Conservation (phyloP, 2,888 invertebrate species). For the Alitta virens region DNA sequence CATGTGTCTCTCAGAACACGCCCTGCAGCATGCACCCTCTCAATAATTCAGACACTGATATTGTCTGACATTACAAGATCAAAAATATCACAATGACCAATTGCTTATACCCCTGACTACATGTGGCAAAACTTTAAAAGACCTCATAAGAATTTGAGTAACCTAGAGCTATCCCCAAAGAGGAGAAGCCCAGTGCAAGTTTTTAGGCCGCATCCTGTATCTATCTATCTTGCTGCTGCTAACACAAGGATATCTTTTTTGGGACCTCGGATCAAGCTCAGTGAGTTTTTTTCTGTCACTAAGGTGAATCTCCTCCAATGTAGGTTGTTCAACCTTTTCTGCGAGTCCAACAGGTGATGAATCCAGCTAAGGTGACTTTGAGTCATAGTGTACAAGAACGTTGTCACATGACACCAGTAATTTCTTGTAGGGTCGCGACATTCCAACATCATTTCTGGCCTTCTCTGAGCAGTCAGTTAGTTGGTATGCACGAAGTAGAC, state of each 20-base stretch:
- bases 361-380: background rate
- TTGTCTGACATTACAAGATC: too few species aligned
- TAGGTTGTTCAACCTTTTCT: background rate
- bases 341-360: background rate
- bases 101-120: too few species aligned
- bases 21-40: too few species aligned
- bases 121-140: too few species aligned
- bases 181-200: too few species aligned
- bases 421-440: background rate
- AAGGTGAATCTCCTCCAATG: conserved; percentile 7
- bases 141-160: too few species aligned
- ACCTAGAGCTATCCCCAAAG: too few species aligned
- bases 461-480: background rate
- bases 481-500: background rate
- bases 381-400: conserved; percentile 12
- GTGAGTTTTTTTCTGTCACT: conserved; percentile 7
- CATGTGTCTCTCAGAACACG: too few species aligned
- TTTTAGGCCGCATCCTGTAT: too few species aligned
- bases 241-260: conserved; percentile 4
- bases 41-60: too few species aligned
- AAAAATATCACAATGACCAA: too few species aligned
- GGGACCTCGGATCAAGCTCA: background rate
- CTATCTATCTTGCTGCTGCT: too few species aligned
- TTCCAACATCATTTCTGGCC: background rate
- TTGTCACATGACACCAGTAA: background rate